phyloP scores from a whole-genome alignment of 2,888 invertebrate genomes.

The Fragum whitleyi region DNA sequence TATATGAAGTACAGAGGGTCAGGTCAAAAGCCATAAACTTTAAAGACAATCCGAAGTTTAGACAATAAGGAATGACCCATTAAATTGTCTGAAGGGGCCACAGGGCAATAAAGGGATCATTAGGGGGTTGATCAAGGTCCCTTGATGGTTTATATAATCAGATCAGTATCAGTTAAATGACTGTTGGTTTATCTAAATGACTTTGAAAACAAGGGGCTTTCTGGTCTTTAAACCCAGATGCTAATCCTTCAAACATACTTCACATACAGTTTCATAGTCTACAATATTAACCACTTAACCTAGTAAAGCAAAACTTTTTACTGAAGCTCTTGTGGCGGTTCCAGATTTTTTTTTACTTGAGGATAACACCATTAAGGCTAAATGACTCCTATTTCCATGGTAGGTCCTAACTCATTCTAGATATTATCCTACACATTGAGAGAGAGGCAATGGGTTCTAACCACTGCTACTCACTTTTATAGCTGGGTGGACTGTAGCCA shows the following conservation, averaged over 20 bases:
- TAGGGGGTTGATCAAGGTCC: conserved; percentile 21
- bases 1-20: neutral
- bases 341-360: no score
- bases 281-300: neutral
- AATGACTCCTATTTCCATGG: no score
- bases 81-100: conserved; percentile 12
- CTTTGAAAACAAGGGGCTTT: conserved; percentile 14
- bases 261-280: neutral
- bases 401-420: no score
- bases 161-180: conserved; percentile 17
- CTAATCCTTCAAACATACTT: neutral
- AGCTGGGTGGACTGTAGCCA: no score
- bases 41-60: neutral
- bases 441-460: no score
- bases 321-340: no score
- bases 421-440: no score
- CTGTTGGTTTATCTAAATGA: conserved; percentile 28
- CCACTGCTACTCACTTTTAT: no score
- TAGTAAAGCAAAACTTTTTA: no score
- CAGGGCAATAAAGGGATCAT: conserved; percentile 16
- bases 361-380: no score
- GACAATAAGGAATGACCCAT: conserved; percentile 15
- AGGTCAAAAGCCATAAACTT: neutral
- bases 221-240: conserved; percentile 9
- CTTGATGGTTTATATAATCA: conserved; percentile 25